A percentile compares a stretch with the other conserved stretches of the same genome.
phyloP scores from a whole-genome alignment of 2,113 vertebrate species.

The Sminthopsis crassicaudata region DNA sequence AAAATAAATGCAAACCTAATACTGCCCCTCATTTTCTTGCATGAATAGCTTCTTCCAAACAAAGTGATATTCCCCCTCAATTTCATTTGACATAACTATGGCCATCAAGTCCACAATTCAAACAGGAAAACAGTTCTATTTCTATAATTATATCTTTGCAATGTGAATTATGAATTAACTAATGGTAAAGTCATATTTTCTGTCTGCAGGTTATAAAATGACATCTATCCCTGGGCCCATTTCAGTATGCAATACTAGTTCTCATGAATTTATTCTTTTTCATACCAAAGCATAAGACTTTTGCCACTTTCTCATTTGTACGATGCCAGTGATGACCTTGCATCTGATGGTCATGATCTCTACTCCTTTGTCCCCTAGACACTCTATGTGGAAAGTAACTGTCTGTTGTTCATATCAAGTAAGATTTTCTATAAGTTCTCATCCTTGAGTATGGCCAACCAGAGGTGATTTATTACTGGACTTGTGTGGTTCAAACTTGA shows the following conservation, averaged over 20 bases:
- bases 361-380: not conserved
- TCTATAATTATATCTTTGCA: no score
- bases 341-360: not conserved
- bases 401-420: not conserved
- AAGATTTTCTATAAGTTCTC: not conserved
- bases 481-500: not conserved
- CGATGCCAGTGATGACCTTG: not conserved
- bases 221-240: not conserved
- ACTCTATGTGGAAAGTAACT: not conserved
- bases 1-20: no score
- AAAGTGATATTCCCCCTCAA: no score
- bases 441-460: not conserved
- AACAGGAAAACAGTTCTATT: no score
- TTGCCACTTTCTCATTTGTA: not conserved
- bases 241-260: not conserved
- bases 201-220: no score
- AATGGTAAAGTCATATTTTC: no score
- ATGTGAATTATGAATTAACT: no score
- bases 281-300: not conserved
- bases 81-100: no score
- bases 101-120: no score
- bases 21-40: no score
- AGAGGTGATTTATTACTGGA: not conserved
- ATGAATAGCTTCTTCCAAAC: no score
- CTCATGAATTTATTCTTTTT: not conserved